These are phyloP conservation scores for western clawed frog (Xenopus tropicalis) DNA, from an alignment of 2,113 vertebrate genomes.

Conservation along the genomic window UCB_Xtro_10.0 CM004443.2:138967001-138967500, in stretches of 20 bases:
- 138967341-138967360: conserved; percentile 37
- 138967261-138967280: conserved; percentile 1
- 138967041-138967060: too few species aligned
- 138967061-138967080: too few species aligned
- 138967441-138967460: conserved; percentile 32
- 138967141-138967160: too few species aligned
- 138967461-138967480: conserved; percentile 40
- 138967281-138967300: conserved; percentile 10
- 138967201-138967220: too few species aligned
- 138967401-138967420: conserved; percentile 42
- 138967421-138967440: conserved; percentile 26
- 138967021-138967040: too few species aligned
- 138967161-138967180: too few species aligned
- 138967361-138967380: conserved; percentile 41
- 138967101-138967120: too few species aligned
- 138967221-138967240: too few species aligned
- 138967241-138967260: neutral
- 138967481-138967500: conserved; percentile 15
- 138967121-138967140: too few species aligned
- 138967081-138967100: too few species aligned
- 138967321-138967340: conserved; percentile 31
- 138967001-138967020: too few species aligned
- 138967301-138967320: conserved; percentile 21
- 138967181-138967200: too few species aligned
- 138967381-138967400: conserved; percentile 43